Base-by-base conservation (phyloP, 2,797 vertebrate genomes). In the Amazonetta brasiliensis region DNA sequence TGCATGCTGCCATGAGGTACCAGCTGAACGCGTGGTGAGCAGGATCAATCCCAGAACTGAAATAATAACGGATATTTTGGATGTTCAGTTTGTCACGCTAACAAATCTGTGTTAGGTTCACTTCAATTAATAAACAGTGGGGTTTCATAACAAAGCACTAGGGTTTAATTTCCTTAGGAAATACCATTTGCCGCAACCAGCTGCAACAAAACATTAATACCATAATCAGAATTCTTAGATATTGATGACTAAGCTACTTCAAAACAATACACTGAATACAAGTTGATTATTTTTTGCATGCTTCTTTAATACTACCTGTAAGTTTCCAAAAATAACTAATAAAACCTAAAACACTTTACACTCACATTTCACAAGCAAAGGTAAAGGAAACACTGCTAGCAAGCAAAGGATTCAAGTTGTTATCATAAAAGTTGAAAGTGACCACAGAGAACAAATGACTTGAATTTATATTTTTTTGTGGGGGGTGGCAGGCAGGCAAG, bases 21-120 rank as follows among this genome's bases (percentile, higher is more conserved):
- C 5, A 1, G 71, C 66, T 86, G 91, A 78, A 54, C 2, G 0
- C 2, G 1, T 20, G 46, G 1, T 18, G 46, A 90, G 85, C 73
- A 76, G 83, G n/a, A 94, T n/a, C 91, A 94, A n/a, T 62, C 83
- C 85, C 62, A 90, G 56, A 94, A 94, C 80, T 87, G 90, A 88
- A 94, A 84, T 60, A 90, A 88, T 77, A 95, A 94, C 0, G 54
- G 64, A 31, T 84, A 91, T 60, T 94, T 82, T 31, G 30, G 14
- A 79, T 43, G 43, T 79, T 94, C 71, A 95, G 83, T 56, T 92
- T 60, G 50, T 50, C 52, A 39, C 25, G 41, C 46, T 69, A 82
- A 82, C 11, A 84, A 90, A 73, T 2, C 33, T 56, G 20, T 18
- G 79, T 84, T 41, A 87, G 35, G 81, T 77, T 74, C 55, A 94